These are phyloP conservation scores for Notothenia coriiceps DNA, from an alignment of 2,113 vertebrate genomes.

Conservation along the genomic window DNA sequence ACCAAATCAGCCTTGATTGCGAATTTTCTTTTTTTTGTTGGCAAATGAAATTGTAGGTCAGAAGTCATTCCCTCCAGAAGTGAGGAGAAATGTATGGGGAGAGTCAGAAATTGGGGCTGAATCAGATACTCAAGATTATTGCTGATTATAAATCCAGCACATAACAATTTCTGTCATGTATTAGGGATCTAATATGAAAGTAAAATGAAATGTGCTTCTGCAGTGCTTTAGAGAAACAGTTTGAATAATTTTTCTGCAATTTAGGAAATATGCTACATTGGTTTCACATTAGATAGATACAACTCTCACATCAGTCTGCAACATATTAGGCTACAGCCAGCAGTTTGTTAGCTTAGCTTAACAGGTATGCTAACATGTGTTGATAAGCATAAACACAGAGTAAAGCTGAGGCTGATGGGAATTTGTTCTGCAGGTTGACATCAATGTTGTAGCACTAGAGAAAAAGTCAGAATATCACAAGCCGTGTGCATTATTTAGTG, in stretches of 20 bases:
- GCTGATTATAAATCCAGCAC: not conserved
- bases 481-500: not conserved
- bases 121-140: constrained; percentile 20
- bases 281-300: too few species aligned
- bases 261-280: too few species aligned
- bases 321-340: too few species aligned
- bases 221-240: not conserved
- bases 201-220: not conserved
- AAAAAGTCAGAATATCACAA: not conserved
- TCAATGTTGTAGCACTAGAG: not conserved
- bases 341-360: too few species aligned
- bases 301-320: too few species aligned
- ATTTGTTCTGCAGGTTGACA: too few species aligned
- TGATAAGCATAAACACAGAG: too few species aligned
- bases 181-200: not conserved
- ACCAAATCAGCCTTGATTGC: constrained; percentile 47
- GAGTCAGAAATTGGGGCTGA: constrained; percentile 5
- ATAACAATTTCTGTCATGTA: not conserved
- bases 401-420: too few species aligned
- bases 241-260: too few species aligned
- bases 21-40: constrained; percentile 19
- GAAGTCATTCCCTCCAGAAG: constrained; percentile 9
- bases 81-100: not conserved
- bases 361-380: too few species aligned
- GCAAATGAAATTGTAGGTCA: constrained; percentile 37